phyloP scores from a whole-genome alignment of 2,797 vertebrate genomes.

The Saguinus oedipus region DNA sequence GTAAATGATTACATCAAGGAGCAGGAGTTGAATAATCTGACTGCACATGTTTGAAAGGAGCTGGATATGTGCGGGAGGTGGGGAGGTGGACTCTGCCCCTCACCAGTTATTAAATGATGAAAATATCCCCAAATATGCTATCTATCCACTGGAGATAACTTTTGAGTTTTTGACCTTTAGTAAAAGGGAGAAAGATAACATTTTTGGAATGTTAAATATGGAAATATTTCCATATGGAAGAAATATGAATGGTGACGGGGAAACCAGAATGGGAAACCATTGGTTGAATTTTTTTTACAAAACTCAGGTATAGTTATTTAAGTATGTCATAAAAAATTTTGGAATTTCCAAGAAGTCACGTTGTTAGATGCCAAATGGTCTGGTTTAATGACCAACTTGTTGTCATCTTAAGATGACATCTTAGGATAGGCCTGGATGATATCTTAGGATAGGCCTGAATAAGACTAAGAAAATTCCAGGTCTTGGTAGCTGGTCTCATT shows the following conservation, averaged over 20 bases:
- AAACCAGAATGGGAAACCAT: not conserved
- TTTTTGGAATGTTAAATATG: not conserved
- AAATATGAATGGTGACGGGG: not conserved
- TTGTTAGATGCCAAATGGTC: not conserved
- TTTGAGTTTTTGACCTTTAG: not conserved
- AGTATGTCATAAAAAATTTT: not conserved
- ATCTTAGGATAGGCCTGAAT: not conserved
- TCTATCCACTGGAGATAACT: not conserved
- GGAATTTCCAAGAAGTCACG: not conserved
- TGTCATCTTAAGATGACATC: not conserved
- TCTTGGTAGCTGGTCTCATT: not conserved
- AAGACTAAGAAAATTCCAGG: not conserved
- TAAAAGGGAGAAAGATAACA: not conserved
- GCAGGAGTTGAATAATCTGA: not conserved
- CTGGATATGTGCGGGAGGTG: not conserved
- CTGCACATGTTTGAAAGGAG: not conserved
- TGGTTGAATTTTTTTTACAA: not conserved
- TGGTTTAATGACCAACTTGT: not conserved
- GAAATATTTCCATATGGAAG: not conserved
- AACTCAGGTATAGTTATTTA: not conserved
- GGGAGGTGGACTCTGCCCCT: not conserved
- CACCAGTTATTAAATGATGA: not conserved
- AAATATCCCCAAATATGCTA: not conserved
- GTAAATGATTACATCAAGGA: not conserved
- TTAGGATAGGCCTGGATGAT: not conserved